Conservation (phyloP, 2,113 vertebrate species). For the Caracal caracal region DNA sequence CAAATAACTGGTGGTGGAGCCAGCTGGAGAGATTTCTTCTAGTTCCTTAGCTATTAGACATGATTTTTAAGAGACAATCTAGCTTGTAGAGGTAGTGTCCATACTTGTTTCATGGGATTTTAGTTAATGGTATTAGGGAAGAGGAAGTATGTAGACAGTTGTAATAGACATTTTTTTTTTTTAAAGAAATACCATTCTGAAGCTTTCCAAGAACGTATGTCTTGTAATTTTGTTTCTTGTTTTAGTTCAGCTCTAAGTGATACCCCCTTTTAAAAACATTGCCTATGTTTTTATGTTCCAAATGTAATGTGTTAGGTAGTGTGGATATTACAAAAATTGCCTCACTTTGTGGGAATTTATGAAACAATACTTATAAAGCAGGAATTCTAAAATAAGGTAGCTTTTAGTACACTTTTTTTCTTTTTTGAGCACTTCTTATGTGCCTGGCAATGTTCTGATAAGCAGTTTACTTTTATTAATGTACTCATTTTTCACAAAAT, state of each 20-base stretch:
- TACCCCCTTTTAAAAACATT: constrained; percentile 31
- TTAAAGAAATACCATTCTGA: background rate
- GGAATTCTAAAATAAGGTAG: constrained; percentile 39
- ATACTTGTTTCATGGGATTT: background rate
- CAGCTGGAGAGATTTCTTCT: constrained; percentile 42
- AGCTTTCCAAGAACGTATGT: constrained; percentile 15
- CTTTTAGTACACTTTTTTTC: background rate
- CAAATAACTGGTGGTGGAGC: constrained; percentile 31
- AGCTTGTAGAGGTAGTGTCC: constrained; percentile 28
- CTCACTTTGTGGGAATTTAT: constrained; percentile 53
- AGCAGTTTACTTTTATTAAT: constrained; percentile 38
- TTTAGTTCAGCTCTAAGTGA: constrained; percentile 45
- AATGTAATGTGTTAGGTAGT: constrained; percentile 24
- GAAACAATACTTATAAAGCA: constrained; percentile 49
- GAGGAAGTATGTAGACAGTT: background rate
- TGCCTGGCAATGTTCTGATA: constrained; percentile 38
- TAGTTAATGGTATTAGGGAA: constrained; percentile 39
- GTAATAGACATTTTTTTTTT: background rate
- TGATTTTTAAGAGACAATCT: constrained; percentile 39
- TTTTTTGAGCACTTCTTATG: background rate
- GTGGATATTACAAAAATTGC: constrained; percentile 23
- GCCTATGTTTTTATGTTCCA: constrained; percentile 49
- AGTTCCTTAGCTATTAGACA: constrained; percentile 21
- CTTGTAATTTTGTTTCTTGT: constrained; percentile 16
- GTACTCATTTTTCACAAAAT: constrained; percentile 23